A percentile compares a stretch with the other conserved stretches of the same genome.
These are phyloP conservation scores for Agonopterix heracliana DNA, from an alignment of 2,888 invertebrate genomes.

Conservation along the genomic window DNA sequence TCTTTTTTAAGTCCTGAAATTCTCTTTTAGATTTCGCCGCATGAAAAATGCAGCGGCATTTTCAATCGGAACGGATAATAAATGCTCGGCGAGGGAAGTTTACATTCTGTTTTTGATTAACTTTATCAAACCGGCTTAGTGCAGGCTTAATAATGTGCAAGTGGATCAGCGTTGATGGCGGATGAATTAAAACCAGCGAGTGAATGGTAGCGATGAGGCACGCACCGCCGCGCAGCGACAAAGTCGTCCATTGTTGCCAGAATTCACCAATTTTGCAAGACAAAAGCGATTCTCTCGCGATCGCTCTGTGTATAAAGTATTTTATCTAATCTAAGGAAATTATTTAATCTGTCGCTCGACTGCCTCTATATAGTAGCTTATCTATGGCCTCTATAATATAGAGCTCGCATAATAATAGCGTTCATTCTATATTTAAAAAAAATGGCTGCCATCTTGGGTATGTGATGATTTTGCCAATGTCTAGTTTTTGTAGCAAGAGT, in stretches of 20 bases:
- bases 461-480: too few species aligned
- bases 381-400: too few species aligned
- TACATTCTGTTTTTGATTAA: constrained; percentile 29
- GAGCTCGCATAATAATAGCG: constrained; percentile 1
- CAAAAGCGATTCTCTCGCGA: constrained; percentile 39
- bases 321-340: too few species aligned
- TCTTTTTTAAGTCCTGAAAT: constrained; percentile 24
- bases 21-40: constrained; percentile 8
- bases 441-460: too few species aligned
- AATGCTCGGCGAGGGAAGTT: constrained; percentile 8
- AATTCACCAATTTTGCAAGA: constrained; percentile 45
- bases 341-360: constrained; percentile 28
- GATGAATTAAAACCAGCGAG: constrained; percentile 14
- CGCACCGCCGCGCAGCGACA: constrained; percentile 39
- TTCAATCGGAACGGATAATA: constrained; percentile 14
- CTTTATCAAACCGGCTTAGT: constrained; percentile 31
- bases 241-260: constrained; percentile 42
- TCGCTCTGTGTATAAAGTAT: constrained; percentile 28
- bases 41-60: constrained; percentile 17
- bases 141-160: constrained; percentile 28
- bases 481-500: too few species aligned
- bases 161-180: constrained; percentile 21
- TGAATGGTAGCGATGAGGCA: constrained; percentile 20
- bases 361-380: constrained; percentile 12
- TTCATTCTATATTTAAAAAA: too few species aligned